These are phyloP conservation scores for Pomacea maculata DNA, from an alignment of 1,140 invertebrate genomes.

Conservation along the genomic window DNA sequence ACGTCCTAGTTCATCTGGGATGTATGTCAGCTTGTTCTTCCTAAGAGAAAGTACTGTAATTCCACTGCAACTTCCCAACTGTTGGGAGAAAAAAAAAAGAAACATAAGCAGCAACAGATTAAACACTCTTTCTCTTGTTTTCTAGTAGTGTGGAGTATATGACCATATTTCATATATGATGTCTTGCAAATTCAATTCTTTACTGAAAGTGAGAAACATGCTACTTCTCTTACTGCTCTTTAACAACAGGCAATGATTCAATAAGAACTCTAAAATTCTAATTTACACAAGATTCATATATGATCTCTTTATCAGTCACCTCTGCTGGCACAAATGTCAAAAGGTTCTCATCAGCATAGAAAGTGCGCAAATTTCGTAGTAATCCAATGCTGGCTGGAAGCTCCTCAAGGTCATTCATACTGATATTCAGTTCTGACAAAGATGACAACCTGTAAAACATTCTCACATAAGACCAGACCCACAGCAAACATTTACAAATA, in stretches of 20 bases:
- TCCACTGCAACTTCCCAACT: slow-evolving; percentile 87
- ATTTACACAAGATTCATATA: too few relatives aligned
- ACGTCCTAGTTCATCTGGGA: slow-evolving; percentile 91
- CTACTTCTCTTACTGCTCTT: too few relatives aligned
- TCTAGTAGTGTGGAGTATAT: too few relatives aligned
- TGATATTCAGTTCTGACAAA: slow-evolving; percentile 98
- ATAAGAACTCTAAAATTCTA: too few relatives aligned
- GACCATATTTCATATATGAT: too few relatives aligned
- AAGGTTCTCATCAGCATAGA: slow-evolving; percentile 98
- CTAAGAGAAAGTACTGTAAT: slow-evolving; percentile 86
- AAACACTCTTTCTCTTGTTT: not conserved
- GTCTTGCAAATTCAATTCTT: too few relatives aligned
- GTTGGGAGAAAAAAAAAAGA: slow-evolving; percentile 30
- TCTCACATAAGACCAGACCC: not conserved
- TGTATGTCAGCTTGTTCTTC: slow-evolving; percentile 78
- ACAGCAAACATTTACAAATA: not conserved
- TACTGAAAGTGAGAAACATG: too few relatives aligned
- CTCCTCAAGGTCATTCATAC: slow-evolving; percentile 91
- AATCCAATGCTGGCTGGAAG: slow-evolving; percentile 90
- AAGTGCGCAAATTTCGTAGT: slow-evolving; percentile 87
- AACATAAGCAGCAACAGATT: not conserved
- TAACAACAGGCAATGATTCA: too few relatives aligned
- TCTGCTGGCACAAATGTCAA: slow-evolving; percentile 93
- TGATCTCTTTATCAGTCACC: slow-evolving; percentile 55
- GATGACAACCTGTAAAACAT: slow-evolving; percentile 80